Evolutionary conservation across 2,797 vertebrate genomes (phyloP), one percentile per base, ranked within the genome.

Genomic region (Menidia menidia): DNA sequence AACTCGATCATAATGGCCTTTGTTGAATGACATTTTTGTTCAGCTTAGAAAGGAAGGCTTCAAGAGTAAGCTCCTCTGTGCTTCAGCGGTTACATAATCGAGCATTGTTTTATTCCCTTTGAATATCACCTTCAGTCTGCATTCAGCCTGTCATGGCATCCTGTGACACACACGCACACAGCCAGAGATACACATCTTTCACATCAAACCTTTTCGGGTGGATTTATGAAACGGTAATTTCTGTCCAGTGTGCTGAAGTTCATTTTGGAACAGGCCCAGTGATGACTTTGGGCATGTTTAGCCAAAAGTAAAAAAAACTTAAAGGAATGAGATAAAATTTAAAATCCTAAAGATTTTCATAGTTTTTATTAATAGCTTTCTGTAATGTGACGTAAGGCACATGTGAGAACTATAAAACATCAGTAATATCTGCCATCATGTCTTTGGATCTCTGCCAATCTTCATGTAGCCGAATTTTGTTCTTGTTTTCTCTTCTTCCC

Each of bases 171-270:
- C 25, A 25, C 25, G 25, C 25, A 25, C 25, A 25, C 25, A 25
- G 25, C 25, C 25, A 25, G 25, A 25, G 25, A 25, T 2, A 25
- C 25, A 25, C 25, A 25, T 25, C 25, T 25, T 25, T 25, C 51
- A 25, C 25, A 25, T 25, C 25, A 51, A 32, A 42, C 19, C 55
- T 72, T 13, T 78, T 77, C 7, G 57, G 59, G 43, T 68, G 30
- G 76, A 68, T 39, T 39, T 7, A 25, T 25, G 25, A 25, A 1
- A 25, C 25, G 2, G 65, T 77, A 74, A 73, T 80, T 84, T 84
- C 79, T 77, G 25, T 55, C 57, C 78, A 63, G 32, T 78, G 54
- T 58, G 53, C 71, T 52, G 71, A 47, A 54, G 57, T 76, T 85
- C 63, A 71, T 74, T 85, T 87, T 79, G 11, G 35, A 64, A 52